These are phyloP conservation scores for Anser brachyrhynchus DNA, from an alignment of 2,113 vertebrate genomes.

Conservation along the genomic window DNA sequence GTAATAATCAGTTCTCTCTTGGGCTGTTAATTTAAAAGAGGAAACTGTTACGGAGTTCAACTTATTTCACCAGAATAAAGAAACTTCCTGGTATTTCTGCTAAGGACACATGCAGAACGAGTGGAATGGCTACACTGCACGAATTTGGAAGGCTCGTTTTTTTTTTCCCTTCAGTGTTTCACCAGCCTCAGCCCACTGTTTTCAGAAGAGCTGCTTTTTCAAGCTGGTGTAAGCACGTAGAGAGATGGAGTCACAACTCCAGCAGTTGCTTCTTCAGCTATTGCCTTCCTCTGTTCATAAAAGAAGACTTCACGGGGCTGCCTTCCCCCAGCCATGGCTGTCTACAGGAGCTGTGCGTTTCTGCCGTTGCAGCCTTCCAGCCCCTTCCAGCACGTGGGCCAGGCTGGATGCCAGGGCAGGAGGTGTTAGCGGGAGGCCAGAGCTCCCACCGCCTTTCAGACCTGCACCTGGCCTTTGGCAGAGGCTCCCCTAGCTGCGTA, in stretches of 20 bases:
- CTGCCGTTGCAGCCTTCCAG: not conserved
- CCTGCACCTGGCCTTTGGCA: constrained; percentile 9
- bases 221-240: not conserved
- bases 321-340: not conserved
- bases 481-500: not conserved
- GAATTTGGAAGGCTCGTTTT: not conserved
- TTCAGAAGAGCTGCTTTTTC: not conserved
- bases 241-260: not conserved
- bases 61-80: not conserved
- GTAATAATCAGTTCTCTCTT: not conserved
- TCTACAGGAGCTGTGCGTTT: not conserved
- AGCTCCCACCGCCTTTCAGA: not conserved
- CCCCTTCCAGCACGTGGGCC: not conserved
- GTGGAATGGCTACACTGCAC: not conserved
- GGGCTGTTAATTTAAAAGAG: not conserved
- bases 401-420: not conserved
- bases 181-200: not conserved
- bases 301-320: not conserved
- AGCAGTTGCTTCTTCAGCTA: not conserved
- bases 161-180: not conserved
- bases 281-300: not conserved
- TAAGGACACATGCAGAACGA: not conserved
- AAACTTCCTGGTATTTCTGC: not conserved
- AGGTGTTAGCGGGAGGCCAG: not conserved
- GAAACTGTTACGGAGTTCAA: not conserved